Evolutionary conservation across 35 echinoderm and acorn worm genomes (phyloP).

Genomic region (Heliocidaris erythrogramma): DNA sequence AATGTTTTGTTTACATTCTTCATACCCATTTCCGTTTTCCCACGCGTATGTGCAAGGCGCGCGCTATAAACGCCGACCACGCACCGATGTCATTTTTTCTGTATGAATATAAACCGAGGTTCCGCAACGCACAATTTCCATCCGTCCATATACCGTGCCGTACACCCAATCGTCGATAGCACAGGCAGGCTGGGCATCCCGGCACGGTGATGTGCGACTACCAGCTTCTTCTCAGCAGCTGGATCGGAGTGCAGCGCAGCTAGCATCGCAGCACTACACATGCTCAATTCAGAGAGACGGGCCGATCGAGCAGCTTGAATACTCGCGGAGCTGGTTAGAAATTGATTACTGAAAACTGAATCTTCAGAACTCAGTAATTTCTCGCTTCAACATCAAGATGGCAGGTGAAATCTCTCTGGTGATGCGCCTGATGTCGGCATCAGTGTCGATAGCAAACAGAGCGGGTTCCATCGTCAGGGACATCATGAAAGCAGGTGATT

Average conservation of each 20-base stretch:
- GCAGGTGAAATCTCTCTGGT: constrained; percentile 61
- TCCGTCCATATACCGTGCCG: too few species aligned
- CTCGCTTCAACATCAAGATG: constrained; percentile 10
- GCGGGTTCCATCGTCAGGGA: constrained; percentile 91
- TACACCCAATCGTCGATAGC: too few species aligned
- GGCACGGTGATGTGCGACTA: too few species aligned
- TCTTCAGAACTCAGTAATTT: background rate
- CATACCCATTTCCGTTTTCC: constrained; percentile 8
- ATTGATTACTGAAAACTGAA: background rate
- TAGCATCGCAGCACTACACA: background rate
- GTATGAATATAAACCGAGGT: too few species aligned
- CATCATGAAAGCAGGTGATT: constrained; percentile 92
- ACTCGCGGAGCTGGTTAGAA: background rate
- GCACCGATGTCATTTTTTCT: background rate
- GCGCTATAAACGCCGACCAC: background rate
- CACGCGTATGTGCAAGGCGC: background rate
- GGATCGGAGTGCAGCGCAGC: background rate
- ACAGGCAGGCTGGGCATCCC: too few species aligned
- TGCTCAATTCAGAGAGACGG: background rate
- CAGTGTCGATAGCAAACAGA: constrained; percentile 82
- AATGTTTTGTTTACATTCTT: constrained; percentile 11
- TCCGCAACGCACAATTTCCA: too few species aligned
- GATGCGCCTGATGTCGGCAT: constrained; percentile 88
- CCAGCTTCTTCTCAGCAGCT: background rate
- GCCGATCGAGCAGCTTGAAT: background rate